Evolutionary conservation across 2,888 invertebrate species (phyloP).

Genomic region (Apodemia zela): DNA sequence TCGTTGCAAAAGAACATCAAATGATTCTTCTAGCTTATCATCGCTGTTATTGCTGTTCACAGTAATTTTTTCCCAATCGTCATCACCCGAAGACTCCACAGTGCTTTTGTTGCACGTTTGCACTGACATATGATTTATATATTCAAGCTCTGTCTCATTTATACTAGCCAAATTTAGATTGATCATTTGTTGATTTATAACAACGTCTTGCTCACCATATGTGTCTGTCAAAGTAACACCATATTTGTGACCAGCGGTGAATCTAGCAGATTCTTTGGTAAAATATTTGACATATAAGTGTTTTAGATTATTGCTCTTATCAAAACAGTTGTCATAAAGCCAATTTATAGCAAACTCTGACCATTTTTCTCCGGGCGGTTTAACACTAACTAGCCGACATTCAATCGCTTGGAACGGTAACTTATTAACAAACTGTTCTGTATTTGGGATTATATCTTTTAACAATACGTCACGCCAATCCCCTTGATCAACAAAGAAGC

Average conservation of each 20-base stretch:
- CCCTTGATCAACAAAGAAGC: conserved; percentile 83
- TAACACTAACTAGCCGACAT: conserved; percentile 78
- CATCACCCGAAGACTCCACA: conserved; percentile 31
- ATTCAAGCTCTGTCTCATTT: conserved; percentile 45
- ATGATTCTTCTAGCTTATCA: not conserved
- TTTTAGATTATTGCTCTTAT: conserved; percentile 54
- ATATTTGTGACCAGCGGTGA: conserved; percentile 69
- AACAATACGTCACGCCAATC: conserved; percentile 67
- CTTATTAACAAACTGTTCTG: conserved; percentile 66
- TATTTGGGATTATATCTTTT: conserved; percentile 66
- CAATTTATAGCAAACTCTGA: conserved; percentile 72
- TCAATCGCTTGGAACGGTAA: conserved; percentile 84
- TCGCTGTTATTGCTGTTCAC: conserved; percentile 15
- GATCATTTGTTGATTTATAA: conserved; percentile 72
- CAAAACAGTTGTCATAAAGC: conserved; percentile 67
- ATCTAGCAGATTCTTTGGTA: conserved; percentile 51
- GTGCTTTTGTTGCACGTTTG: conserved; percentile 22
- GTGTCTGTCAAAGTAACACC: conserved; percentile 73
- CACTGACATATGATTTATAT: conserved; percentile 36
- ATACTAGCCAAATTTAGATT: conserved; percentile 68
- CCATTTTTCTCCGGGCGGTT: conserved; percentile 71
- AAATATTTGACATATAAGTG: conserved; percentile 63
- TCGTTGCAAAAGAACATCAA: conserved; percentile 1
- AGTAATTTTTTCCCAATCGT: conserved; percentile 33
- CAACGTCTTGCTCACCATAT: conserved; percentile 49